Evolutionary conservation across 1,140 invertebrate species (phyloP), one percentile per base, ranked within the genome.

Genomic region (Drosophila virilis): DNA sequence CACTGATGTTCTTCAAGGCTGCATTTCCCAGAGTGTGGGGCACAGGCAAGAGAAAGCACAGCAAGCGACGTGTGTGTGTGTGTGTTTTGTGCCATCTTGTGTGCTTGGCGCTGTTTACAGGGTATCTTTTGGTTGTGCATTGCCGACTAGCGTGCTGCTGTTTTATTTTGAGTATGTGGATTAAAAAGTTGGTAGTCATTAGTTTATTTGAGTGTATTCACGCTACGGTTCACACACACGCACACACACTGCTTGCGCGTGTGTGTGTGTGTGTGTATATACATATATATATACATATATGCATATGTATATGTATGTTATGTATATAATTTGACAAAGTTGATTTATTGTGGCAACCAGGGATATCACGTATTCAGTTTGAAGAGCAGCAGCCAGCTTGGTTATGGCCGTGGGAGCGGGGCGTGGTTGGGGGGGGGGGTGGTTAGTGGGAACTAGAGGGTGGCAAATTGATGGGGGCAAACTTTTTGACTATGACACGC

Each of bases 401-500:
- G 22, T 28, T 28, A 28, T 28, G 22, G 22, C 4, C 5, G 4
- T 5, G 22, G 22, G 17, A 22, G 15, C 7, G 35, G 35, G 51
- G 0, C 13, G 15, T 8, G 46, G 22, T 48, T 35, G 13, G 45
- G 17, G 2, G 2, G 22, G 2, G 17, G 15, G 22, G 2, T 9
- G 15, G 8, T 8, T n/a, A n/a, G 28, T 17, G 46, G 37, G 9
- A 12, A 50, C 48, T 35, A 6, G 7, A 8, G 40, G 6, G 33
- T 37, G 13, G 42, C 2, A 33, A 51, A 51, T 28, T 28, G 22
- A 28, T 28, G 48, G 52, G 58, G 61, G 64, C 66, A 79, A 83
- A 83, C 80, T 83, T 83, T 82, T 73, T 62, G 80, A 73, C 80
- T 83, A 83, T 83, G 80, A 83, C 80, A 83, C 80, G 76, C 80